Percentiles rank a stretch among this genome's conserved stretches.
Evolutionary conservation across 2,888 invertebrate species (phyloP).

Genomic region (Clepsis dumicolana): DNA sequence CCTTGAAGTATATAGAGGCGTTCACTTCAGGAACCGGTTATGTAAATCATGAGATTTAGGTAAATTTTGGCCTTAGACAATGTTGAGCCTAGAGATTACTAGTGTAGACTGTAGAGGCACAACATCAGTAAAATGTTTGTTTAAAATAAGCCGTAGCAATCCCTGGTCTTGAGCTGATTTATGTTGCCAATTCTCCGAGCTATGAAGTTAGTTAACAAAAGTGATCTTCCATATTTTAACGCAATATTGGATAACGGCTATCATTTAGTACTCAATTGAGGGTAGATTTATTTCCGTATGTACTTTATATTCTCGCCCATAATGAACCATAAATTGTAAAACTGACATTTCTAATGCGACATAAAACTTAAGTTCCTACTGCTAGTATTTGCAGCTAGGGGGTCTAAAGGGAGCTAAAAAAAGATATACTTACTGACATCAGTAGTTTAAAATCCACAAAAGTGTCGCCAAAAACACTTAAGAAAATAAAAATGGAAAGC

Average conservation of each 20-base stretch:
- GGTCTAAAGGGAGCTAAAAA: no score
- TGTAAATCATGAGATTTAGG: slow-evolving; percentile 69
- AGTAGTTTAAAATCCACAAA: no score
- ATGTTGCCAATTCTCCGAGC: slow-evolving; percentile 33
- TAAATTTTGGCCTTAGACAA: slow-evolving; percentile 58
- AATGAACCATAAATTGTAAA: not conserved
- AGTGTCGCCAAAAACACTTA: not conserved
- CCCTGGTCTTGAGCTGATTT: slow-evolving; percentile 49
- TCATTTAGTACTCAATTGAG: not conserved
- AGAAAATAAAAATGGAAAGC: not conserved
- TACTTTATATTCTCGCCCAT: not conserved
- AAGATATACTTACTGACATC: no score
- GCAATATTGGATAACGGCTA: not conserved
- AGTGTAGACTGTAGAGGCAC: slow-evolving; percentile 51
- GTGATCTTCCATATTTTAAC: slow-evolving; percentile 1
- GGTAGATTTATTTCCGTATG: not conserved
- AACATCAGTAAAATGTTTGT: slow-evolving; percentile 54
- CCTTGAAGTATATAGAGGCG: slow-evolving; percentile 12
- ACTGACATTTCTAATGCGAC: not conserved
- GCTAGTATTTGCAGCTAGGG: no score
- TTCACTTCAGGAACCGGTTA: slow-evolving; percentile 58
- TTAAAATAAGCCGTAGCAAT: slow-evolving; percentile 52
- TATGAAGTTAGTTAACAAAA: slow-evolving; percentile 20
- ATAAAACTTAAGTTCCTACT: no score
- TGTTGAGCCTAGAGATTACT: slow-evolving; percentile 53